Base-by-base conservation (phyloP, 2,888 invertebrate genomes). In the Rhogogaster chlorosoma region DNA sequence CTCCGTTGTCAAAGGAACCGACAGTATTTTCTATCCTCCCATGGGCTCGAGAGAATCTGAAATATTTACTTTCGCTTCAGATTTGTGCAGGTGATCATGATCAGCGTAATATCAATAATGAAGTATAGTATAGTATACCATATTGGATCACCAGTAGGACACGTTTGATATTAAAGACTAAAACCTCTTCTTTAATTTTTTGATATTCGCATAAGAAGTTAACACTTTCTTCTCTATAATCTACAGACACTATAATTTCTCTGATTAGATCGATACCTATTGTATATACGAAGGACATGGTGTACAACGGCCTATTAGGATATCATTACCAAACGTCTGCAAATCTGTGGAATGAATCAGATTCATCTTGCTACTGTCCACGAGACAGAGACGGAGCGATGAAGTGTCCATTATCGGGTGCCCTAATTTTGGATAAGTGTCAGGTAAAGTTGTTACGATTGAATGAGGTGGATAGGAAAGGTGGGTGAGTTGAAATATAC, bases 1-100 rank as follows among this genome's bases (percentile, higher is more conserved):
- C 88, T 95, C 95, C 6, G 91, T 90, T 89, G 92, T 96, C 70
- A 94, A 94, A 85, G 96, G 96, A 0, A 94, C 95, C 0, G 96
- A 96, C 89, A 92, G 94, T 0, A 91, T 95, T 0, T 94, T 95
- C 53, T 95, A 95, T 92, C 93, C 95, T 0, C 95, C 95, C 0
- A 93, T 95, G 32, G 91, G 94, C 9, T 92, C 93, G 75, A 89
- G 87, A 15, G 89, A 93, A 6, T 92, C 94, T 0, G 92, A 88
- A 80, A 87, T 95, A 22, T 94, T 94, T 84, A 94, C 93, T 0
- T 96, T 95, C 86, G 94, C 95, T 77, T 93, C 95, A 0, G 95
- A 96, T 86, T 91, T 95, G 53, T 96, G 96, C 94, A 94, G 95
- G 95, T 95, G 88, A 87, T 88, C 86, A 36, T 71, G 18, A 38